Evolutionary conservation across 2,888 invertebrate genomes (phyloP).

Genomic region (Callinectes sapidus): DNA sequence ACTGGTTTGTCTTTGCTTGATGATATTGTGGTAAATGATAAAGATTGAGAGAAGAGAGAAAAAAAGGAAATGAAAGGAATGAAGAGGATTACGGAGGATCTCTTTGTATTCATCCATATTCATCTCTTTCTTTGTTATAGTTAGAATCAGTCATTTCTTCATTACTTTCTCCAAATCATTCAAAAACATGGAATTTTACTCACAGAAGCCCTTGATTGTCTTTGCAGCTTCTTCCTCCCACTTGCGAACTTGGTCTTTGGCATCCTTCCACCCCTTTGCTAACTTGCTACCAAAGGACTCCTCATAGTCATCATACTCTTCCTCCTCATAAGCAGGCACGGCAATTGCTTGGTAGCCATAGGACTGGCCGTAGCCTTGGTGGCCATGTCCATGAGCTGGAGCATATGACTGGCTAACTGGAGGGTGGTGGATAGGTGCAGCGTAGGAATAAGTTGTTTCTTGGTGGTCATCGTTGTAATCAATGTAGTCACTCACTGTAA

Average conservation of each 20-base stretch:
- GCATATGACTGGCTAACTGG: not conserved
- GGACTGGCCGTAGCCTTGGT: not conserved
- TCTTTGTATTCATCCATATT: not conserved
- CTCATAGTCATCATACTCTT: constrained; percentile 37
- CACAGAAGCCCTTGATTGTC: constrained; percentile 49
- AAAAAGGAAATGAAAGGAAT: not conserved
- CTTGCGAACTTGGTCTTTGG: constrained; percentile 37
- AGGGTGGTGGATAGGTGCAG: not conserved
- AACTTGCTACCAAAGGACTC: constrained; percentile 52
- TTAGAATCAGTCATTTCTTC: not conserved
- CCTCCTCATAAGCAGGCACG: not conserved
- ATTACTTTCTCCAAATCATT: not conserved
- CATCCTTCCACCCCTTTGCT: constrained; percentile 52
- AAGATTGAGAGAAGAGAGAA: too few species aligned
- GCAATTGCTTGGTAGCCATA: constrained; percentile 38
- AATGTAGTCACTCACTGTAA: constrained; percentile 53
- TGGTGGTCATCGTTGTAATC: constrained; percentile 52
- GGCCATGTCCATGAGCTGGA: not conserved
- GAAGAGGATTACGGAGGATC: not conserved
- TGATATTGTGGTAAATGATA: too few species aligned
- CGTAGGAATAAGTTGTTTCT: not conserved
- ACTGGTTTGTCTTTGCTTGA: not conserved
- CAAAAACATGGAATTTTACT: not conserved
- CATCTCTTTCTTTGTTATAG: not conserved
- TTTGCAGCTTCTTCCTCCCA: constrained; percentile 57